These are phyloP conservation scores for Delia radicum DNA, from an alignment of 1,140 invertebrate species.

Conservation along the genomic window DNA sequence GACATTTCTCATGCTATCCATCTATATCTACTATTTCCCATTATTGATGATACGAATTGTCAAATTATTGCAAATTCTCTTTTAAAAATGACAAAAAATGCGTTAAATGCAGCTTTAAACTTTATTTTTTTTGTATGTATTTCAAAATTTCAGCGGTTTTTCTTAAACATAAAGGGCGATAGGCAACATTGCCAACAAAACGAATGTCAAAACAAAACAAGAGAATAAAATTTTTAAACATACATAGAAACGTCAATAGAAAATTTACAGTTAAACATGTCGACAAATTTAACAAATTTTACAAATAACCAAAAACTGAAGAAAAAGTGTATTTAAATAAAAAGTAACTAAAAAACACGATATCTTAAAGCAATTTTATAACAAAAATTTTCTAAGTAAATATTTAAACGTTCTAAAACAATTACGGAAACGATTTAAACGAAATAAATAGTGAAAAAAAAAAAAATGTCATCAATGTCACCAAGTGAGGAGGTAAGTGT, in stretches of 20 bases:
- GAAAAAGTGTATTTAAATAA: neutral
- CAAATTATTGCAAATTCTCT: too few relatives aligned
- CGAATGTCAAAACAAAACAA: neutral
- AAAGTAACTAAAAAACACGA: neutral
- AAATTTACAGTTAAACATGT: neutral
- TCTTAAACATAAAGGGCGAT: neutral
- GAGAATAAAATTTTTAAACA: neutral
- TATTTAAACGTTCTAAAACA: too few relatives aligned
- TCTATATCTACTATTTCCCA: too few relatives aligned
- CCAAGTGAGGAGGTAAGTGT: slow-evolving; percentile 28
- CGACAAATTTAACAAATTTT: too few relatives aligned
- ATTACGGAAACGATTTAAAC: too few relatives aligned
- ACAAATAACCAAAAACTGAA: neutral
- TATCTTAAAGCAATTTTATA: neutral
- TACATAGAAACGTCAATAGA: neutral
- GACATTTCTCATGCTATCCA: too few relatives aligned
- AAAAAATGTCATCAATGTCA: slow-evolving; percentile 29
- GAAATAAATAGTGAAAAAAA: too few relatives aligned
- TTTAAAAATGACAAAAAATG: too few relatives aligned
- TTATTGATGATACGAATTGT: too few relatives aligned
- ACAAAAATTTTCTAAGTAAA: neutral
- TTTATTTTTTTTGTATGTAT: too few relatives aligned
- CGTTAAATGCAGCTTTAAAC: too few relatives aligned
- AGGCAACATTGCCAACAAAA: neutral
- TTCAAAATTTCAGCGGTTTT: neutral